Conservation (phyloP, 1,140 invertebrate genomes). For the Drosophila simulans region DNA sequence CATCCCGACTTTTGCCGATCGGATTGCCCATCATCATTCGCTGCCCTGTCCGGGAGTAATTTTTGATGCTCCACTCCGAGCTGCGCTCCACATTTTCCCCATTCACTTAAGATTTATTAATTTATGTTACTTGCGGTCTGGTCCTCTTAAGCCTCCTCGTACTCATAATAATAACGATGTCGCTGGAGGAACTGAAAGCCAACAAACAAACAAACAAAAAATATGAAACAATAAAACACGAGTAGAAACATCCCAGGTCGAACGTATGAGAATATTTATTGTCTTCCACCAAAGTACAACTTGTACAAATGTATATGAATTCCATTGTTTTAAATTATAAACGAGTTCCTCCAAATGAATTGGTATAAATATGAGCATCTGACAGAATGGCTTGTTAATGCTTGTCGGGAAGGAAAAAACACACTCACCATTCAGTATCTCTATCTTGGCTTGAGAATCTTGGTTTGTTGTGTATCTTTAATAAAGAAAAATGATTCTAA, state of each 20-base stretch:
- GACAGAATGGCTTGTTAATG: constrained; percentile 35
- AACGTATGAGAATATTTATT: constrained; percentile 53
- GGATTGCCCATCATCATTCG: constrained; percentile 23
- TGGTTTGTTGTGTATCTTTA: neutral
- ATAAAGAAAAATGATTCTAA: constrained; percentile 29
- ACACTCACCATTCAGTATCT: constrained; percentile 9
- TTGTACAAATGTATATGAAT: constrained; percentile 54
- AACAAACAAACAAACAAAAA: constrained; percentile 17
- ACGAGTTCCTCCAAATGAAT: constrained; percentile 40
- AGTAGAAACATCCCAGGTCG: constrained; percentile 47
- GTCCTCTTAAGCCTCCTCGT: constrained; percentile 27
- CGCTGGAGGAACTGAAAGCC: constrained; percentile 4
- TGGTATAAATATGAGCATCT: constrained; percentile 45
- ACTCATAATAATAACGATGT: constrained; percentile 38
- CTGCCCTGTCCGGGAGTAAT: constrained; percentile 45
- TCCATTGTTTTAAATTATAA: constrained; percentile 51
- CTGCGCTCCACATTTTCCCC: constrained; percentile 31
- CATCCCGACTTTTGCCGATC: constrained; percentile 27
- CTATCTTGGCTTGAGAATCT: constrained; percentile 23
- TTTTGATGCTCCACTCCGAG: constrained; percentile 14
- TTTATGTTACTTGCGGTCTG: constrained; percentile 31
- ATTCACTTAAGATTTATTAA: constrained; percentile 53
- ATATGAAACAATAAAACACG: constrained; percentile 48
- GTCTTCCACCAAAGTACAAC: constrained; percentile 47
- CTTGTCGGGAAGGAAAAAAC: constrained; percentile 5